Base-by-base conservation (phyloP, 2,113 vertebrate species). In the Triplophysa rosa region DNA sequence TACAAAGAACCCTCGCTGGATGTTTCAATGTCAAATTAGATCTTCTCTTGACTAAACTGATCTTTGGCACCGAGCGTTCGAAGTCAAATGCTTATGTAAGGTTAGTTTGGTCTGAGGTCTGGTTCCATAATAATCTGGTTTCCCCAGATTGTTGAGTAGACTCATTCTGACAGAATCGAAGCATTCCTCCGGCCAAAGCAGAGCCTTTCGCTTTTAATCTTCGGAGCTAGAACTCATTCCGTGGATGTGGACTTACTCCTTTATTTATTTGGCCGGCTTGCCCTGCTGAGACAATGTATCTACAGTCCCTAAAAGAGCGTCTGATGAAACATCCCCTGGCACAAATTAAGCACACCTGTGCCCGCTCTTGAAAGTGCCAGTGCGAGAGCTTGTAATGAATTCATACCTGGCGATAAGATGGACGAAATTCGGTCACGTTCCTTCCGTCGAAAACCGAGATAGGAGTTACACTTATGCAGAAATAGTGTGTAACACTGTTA, bases 341-440 rank as follows among this genome's bases (percentile, higher is more conserved):
- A 73, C 49, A 49, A 65, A 70, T 72, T 78, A 78, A 66, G 75
- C 61, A 52, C 68, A 82, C 79, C 81, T 85, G 81, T 72, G 61
- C 67, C 40, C 17, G 71, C 65, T 63, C 80, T 52, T 70, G 61
- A 67, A 79, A 84, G 80, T 82, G 80, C 76, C 83, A 71, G 71
- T 45, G 73, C 45, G 47, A 33, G 17, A 11, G 33, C 29, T 24
- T 58, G 79, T 81, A 81, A 82, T 81, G 83, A 79, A 80, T 63
- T 79, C 59, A 70, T 66, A 17, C 23, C 49, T 56, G 67, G 21
- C 6, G 47, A 33, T 24, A 56, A 54, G 52, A 24, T 83, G 67
- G 64, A 83, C 21, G 54, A 69, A 69, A 79, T 6, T 17, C 47
- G 29, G 63, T 63, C 61, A 37, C 17, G 37, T 63, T 49, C 29